Conservation (phyloP, 2,888 invertebrate genomes). For the Erebia palarica region DNA sequence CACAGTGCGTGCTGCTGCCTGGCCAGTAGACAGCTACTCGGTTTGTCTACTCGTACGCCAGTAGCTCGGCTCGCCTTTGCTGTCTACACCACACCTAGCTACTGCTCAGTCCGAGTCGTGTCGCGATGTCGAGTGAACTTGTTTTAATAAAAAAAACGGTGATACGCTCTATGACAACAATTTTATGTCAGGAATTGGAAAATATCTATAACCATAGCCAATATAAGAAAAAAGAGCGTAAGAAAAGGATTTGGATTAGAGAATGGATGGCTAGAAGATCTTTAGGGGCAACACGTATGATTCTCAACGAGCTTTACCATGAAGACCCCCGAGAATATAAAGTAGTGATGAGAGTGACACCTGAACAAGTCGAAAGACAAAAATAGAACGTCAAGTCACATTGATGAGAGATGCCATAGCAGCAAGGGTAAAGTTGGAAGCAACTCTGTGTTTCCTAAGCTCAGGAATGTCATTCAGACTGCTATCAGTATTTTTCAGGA, state of each 20-base stretch:
- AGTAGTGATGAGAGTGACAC: conserved; percentile 30
- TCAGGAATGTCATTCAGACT: conserved; percentile 6
- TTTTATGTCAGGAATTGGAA: conserved; percentile 6
- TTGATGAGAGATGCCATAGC: conserved; percentile 37
- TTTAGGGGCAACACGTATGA: too few species aligned
- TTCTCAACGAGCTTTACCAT: too few species aligned
- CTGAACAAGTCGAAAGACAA: too few species aligned
- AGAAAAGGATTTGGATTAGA: too few species aligned
- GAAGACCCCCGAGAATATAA: conserved; percentile 36
- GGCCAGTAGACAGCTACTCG: too few species aligned
- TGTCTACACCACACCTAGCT: background rate
- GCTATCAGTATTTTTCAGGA: too few species aligned
- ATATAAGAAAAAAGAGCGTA: background rate
- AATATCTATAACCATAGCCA: background rate
- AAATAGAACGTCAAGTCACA: conserved; percentile 27
- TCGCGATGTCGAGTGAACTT: background rate
- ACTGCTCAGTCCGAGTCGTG: background rate
- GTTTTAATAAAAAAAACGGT: background rate
- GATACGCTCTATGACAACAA: conserved; percentile 8
- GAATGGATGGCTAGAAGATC: too few species aligned
- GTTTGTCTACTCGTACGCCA: background rate
- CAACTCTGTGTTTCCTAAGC: conserved; percentile 31
- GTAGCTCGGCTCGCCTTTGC: background rate
- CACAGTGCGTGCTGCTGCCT: too few species aligned
- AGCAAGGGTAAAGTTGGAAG: conserved; percentile 34